Base-by-base conservation (phyloP, 2,113 vertebrate genomes). In the Turnix velox region DNA sequence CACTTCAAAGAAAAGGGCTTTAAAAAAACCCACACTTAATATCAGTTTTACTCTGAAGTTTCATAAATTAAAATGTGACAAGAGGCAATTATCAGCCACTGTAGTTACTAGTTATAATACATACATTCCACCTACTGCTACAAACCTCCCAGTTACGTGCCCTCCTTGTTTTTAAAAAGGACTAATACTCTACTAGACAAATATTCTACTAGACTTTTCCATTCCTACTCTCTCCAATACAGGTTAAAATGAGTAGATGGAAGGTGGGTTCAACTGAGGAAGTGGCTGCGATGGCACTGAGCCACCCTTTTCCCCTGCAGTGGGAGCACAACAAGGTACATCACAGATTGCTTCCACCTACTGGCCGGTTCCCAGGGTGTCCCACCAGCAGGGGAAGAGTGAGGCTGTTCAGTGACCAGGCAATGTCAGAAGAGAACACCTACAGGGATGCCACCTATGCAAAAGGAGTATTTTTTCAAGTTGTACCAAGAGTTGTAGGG, bases 281-380 rank as follows among this genome's bases (percentile, higher is more conserved):
- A 35, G n/a, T 42, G 40, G 17, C 14, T 63, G 83, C 43, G 11
- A 52, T 19, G 35, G 35, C 69, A 52, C 61, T 7, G 48, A 75
- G 31, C 33, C 73, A 48, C 9, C 1, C 0, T 2, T 8, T 39
- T 23, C 46, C 79, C 12, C 12, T 1, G 22, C 1, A 30, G 66
- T 2, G 11, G 49, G 49, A 87, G 62, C 82, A 54, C 33, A 43
- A 39, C 68, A 24, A 7, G 19, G 14, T 5, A 15, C 1, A 9
- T 1, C 23, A 23, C 7, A 42, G 30, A 23, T 12, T 19, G 10
- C 5, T 35, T 27, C 46, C 37, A 59, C 43, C 73, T 71, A 1
- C 18, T 43, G 82, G 45, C 55, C 73, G n/a, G 4, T 13, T 16
- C n/a, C 20, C 15, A n/a, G 33, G 40, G 35, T 55, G 7, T 27